Conservation (phyloP, 1,140 invertebrate species). For the Manduca sexta region DNA sequence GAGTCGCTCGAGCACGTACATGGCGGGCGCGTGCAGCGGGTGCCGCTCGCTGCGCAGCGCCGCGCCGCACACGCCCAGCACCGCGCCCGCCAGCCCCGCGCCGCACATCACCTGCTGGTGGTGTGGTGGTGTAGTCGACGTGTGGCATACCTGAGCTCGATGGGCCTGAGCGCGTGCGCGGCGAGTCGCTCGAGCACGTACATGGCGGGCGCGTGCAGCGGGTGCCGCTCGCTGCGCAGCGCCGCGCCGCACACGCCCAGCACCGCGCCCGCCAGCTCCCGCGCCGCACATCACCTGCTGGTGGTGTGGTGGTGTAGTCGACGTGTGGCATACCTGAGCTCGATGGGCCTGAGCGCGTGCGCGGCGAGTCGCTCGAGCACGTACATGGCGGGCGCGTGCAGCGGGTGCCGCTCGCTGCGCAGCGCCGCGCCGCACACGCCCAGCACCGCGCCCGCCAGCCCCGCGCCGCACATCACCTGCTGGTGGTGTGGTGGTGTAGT, state of each 20-base stretch:
- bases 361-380: slow-evolving; percentile 87
- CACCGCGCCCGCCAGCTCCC: slow-evolving; percentile 66
- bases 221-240: slow-evolving; percentile 65
- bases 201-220: slow-evolving; percentile 74
- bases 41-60: slow-evolving; percentile 74
- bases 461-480: slow-evolving; percentile 93
- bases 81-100: slow-evolving; percentile 71
- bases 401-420: slow-evolving; percentile 60
- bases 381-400: slow-evolving; percentile 73
- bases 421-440: slow-evolving; percentile 75
- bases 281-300: slow-evolving; percentile 96
- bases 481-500: no score
- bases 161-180: slow-evolving; percentile 87
- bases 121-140: slow-evolving; percentile 48
- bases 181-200: slow-evolving; percentile 84
- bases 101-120: slow-evolving; percentile 98
- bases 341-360: slow-evolving; percentile 84
- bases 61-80: slow-evolving; percentile 58
- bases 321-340: no score
- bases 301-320: slow-evolving; percentile 76
- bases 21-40: slow-evolving; percentile 75
- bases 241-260: slow-evolving; percentile 73
- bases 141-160: no score
- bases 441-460: slow-evolving; percentile 28
- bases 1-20: slow-evolving; percentile 82